Conservation (phyloP, 2,113 vertebrate genomes). For the Pterocles orientalis region DNA sequence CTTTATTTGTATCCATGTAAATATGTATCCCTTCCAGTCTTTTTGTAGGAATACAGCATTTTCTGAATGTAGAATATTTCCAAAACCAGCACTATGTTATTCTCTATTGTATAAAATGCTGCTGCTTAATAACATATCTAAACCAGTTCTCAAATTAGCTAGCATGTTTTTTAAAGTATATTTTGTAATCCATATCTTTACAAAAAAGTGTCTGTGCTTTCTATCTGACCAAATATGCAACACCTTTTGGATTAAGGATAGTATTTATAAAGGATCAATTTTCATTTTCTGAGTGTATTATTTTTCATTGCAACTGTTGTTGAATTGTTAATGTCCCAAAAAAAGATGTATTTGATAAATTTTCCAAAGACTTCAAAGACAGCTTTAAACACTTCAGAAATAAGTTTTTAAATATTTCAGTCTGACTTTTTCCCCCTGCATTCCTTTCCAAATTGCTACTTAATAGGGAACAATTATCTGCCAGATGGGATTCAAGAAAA, state of each 20-base stretch:
- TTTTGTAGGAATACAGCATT: slow-evolving; percentile 19
- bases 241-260: slow-evolving; percentile 48
- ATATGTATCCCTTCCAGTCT: slow-evolving; percentile 38
- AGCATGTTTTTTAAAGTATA: slow-evolving; percentile 76
- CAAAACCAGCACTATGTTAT: slow-evolving; percentile 69
- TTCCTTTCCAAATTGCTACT: slow-evolving; percentile 47
- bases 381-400: slow-evolving; percentile 39
- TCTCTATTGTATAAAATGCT: slow-evolving; percentile 82
- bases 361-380: slow-evolving; percentile 50
- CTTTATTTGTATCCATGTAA: slow-evolving; percentile 45
- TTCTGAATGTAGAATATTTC: slow-evolving; percentile 83
- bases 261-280: slow-evolving; percentile 75
- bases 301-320: slow-evolving; percentile 61
- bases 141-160: slow-evolving; percentile 74
- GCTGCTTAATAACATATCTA: slow-evolving; percentile 75
- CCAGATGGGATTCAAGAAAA: background rate
- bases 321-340: slow-evolving; percentile 25
- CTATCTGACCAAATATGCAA: slow-evolving; percentile 73
- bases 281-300: slow-evolving; percentile 47
- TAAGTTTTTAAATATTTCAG: slow-evolving; percentile 37
- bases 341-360: slow-evolving; percentile 18
- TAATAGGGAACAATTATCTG: background rate
- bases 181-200: slow-evolving; percentile 81
- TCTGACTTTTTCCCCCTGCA: background rate
- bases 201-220: slow-evolving; percentile 64